Conservation (phyloP, 2,888 invertebrate species). For the Prenolepis imparis region DNA sequence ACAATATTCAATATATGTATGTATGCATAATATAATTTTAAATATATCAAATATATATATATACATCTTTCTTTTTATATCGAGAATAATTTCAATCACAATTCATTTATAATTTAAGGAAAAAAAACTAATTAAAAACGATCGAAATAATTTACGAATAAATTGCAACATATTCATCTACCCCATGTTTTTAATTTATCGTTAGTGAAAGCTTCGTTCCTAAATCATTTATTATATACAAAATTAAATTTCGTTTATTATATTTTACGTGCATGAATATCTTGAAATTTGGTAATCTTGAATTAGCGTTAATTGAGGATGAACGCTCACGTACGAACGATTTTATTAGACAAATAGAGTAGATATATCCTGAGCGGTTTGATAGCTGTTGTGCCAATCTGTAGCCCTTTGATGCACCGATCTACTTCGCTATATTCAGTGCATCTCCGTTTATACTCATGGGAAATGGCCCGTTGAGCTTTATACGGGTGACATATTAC, state of each 20-base stretch:
- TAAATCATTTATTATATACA: not conserved
- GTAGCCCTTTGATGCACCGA: slow-evolving; percentile 31
- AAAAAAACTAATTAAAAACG: not conserved
- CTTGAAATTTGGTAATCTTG: not conserved
- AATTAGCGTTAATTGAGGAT: not conserved
- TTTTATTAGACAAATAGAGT: slow-evolving; percentile 16
- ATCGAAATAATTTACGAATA: not conserved
- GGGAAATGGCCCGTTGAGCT: slow-evolving; percentile 34
- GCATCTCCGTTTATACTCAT: slow-evolving; percentile 11
- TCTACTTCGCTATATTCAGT: slow-evolving; percentile 35
- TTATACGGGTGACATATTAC: slow-evolving; percentile 48
- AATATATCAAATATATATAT: too few relatives aligned
- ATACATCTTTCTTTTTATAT: not conserved
- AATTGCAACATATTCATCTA: not conserved
- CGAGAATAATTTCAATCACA: not conserved
- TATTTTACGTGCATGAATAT: not conserved
- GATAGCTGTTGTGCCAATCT: slow-evolving; percentile 30
- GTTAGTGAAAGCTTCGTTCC: not conserved
- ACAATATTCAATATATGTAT: not conserved
- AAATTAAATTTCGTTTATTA: not conserved
- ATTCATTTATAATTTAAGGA: not conserved
- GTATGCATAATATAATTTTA: not conserved
- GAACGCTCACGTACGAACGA: not conserved
- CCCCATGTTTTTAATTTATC: not conserved
- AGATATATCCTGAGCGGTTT: slow-evolving; percentile 2